phyloP scores from a whole-genome alignment of 2,797 vertebrate species.

The Oreochromis grahami region DNA sequence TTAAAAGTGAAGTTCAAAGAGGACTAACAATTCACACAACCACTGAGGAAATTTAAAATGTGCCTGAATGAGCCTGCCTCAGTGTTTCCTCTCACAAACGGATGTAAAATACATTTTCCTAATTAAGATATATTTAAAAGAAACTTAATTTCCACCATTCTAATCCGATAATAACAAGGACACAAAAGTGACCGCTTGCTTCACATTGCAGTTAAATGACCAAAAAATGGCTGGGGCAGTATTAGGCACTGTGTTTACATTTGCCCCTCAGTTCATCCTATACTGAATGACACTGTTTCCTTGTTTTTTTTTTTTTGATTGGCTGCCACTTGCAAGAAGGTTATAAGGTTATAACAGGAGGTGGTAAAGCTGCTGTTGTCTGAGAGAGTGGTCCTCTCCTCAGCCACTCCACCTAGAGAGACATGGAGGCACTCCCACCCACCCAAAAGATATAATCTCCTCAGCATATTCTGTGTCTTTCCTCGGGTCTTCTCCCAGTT shows the following conservation, averaged over 20 bases:
- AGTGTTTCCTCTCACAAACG: background rate
- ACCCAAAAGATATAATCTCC: background rate
- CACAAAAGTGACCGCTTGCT: background rate
- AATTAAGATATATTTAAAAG: background rate
- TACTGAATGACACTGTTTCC: background rate
- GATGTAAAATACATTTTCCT: background rate
- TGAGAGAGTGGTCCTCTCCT: background rate
- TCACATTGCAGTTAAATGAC: background rate
- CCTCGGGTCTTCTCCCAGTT: background rate
- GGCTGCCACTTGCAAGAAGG: background rate
- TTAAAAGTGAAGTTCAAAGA: background rate
- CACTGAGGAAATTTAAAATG: background rate
- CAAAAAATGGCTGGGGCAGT: background rate
- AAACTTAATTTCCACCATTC: background rate
- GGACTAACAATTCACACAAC: background rate
- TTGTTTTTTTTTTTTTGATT: background rate
- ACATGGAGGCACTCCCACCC: background rate
- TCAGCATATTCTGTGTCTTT: background rate
- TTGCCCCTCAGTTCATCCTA: background rate
- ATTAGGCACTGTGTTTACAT: background rate
- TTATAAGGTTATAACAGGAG: background rate
- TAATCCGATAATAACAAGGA: background rate
- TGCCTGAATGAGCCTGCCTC: background rate
- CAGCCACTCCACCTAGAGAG: too few relatives aligned
- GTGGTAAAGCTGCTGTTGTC: background rate